Evolutionary conservation across 2,113 vertebrate genomes (phyloP).

Genomic region (Cettia cetti): DNA sequence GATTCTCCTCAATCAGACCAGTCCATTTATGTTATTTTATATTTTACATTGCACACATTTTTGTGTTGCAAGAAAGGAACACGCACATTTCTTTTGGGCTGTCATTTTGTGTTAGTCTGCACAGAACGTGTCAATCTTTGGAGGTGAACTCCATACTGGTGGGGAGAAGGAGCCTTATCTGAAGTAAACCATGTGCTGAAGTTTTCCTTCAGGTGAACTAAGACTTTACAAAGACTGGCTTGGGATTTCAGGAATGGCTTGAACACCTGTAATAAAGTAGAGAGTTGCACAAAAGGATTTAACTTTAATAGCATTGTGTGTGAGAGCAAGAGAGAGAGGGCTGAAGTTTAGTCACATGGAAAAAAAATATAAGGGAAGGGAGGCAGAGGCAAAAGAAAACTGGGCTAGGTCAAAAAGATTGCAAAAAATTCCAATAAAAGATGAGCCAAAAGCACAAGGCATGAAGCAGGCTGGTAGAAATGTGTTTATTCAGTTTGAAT

Average conservation of each 20-base stretch:
- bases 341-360: background rate
- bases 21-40: background rate
- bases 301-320: background rate
- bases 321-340: background rate
- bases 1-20: background rate
- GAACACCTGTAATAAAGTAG: background rate
- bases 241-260: background rate
- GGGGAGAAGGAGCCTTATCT: background rate
- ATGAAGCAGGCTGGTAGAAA: background rate
- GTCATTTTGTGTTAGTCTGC: background rate
- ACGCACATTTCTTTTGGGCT: accelerated
- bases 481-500: background rate
- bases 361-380: background rate
- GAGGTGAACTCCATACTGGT: background rate
- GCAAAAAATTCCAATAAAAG: background rate
- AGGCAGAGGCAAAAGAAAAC: background rate
- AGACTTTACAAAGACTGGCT: background rate
- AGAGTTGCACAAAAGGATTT: background rate
- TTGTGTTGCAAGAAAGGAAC: background rate
- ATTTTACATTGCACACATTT: background rate
- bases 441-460: background rate
- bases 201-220: background rate
- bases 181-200: background rate
- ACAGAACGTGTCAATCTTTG: background rate
- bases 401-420: background rate